A percentile compares a stretch with the other conserved stretches of the same genome.
Conservation (phyloP, 2,888 invertebrate species). For the Cryptocheilus praepositus region DNA sequence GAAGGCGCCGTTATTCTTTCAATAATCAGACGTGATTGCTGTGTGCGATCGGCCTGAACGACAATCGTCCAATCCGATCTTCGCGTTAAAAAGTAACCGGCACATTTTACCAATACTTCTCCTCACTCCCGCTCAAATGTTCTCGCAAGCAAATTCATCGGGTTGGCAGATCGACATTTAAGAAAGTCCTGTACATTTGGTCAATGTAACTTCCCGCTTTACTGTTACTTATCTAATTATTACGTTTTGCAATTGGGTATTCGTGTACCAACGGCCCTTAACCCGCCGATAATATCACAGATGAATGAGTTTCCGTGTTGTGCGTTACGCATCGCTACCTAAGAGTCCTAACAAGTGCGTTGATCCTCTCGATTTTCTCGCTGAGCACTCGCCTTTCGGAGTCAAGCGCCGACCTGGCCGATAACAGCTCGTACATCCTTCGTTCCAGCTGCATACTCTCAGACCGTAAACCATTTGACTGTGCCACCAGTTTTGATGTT, state of each 20-base stretch:
- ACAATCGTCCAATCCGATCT: no score
- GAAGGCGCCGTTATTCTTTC: no score
- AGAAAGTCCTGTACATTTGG: conserved; percentile 55
- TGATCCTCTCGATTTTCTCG: conserved; percentile 69
- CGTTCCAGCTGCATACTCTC: conserved; percentile 67
- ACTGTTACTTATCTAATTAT: conserved; percentile 46
- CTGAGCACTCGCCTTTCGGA: conserved; percentile 65
- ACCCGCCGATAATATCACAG: conserved; percentile 74
- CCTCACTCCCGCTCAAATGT: conserved; percentile 2
- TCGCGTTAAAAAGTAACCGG: no score
- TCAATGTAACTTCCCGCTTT: conserved; percentile 46
- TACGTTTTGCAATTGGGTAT: conserved; percentile 47
- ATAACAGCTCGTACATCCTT: conserved; percentile 64
- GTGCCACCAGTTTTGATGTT: conserved; percentile 64
- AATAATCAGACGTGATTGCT: background rate
- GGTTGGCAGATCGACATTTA: conserved; percentile 38
- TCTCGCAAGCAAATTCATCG: no score
- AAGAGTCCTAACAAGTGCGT: conserved; percentile 66
- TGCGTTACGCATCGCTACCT: conserved; percentile 71
- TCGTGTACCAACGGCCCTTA: conserved; percentile 66
- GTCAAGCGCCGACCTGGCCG: conserved; percentile 63
- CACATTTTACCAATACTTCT: no score
- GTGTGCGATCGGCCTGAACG: no score
- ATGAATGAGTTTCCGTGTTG: conserved; percentile 73
- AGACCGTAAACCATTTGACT: conserved; percentile 64